These are phyloP conservation scores for Drosophila mulleri DNA, from an alignment of 2,888 invertebrate species.

Conservation along the genomic window DNA sequence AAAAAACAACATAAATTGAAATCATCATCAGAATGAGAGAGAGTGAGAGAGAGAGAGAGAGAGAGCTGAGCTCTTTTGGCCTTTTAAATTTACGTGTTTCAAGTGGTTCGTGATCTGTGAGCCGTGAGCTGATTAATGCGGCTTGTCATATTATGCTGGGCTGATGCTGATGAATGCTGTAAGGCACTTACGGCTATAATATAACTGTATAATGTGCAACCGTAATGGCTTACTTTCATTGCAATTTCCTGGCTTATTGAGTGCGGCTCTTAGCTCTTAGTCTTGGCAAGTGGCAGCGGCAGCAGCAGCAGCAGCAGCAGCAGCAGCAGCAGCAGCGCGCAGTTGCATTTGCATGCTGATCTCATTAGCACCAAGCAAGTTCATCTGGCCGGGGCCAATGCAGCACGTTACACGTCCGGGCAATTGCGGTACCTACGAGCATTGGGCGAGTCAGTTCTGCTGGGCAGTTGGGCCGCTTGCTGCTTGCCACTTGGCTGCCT, in stretches of 20 bases:
- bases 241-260: slow-evolving; percentile 67
- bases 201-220: slow-evolving; percentile 36
- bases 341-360: slow-evolving; percentile 71
- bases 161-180: slow-evolving; percentile 53
- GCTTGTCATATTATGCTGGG: slow-evolving; percentile 55
- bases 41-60: neutral
- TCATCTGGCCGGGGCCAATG: slow-evolving; percentile 61
- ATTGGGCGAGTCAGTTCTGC: slow-evolving; percentile 35
- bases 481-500: slow-evolving; percentile 41
- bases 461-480: slow-evolving; percentile 22
- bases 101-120: slow-evolving; percentile 14
- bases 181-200: slow-evolving; percentile 57
- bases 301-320: neutral
- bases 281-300: slow-evolving; percentile 17
- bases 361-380: slow-evolving; percentile 77
- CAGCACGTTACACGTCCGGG: slow-evolving; percentile 42
- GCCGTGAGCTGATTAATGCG: slow-evolving; percentile 53
- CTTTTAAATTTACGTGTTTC: slow-evolving; percentile 30
- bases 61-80: slow-evolving; percentile 27
- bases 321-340: neutral
- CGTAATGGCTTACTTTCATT: slow-evolving; percentile 68
- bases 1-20: slow-evolving; percentile 40
- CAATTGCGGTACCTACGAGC: slow-evolving; percentile 46
- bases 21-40: slow-evolving; percentile 32
- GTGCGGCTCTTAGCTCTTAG: slow-evolving; percentile 38